Evolutionary conservation across 1,140 invertebrate genomes (phyloP), one percentile per base, ranked within the genome.

Genomic region (Bombus superbus): DNA sequence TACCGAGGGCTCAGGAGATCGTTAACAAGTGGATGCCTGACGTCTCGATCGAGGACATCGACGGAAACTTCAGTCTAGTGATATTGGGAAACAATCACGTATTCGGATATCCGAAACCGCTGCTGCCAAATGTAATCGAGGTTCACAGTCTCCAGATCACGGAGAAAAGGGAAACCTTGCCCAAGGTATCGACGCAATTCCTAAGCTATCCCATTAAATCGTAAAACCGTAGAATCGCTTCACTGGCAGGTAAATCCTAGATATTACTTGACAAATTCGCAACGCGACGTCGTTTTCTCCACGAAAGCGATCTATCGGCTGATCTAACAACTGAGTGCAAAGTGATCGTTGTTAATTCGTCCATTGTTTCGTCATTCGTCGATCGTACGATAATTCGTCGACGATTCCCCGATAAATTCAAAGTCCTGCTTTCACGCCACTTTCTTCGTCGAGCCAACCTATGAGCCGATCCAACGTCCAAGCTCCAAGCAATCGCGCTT

Each of bases 81-180:
- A 93, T 95, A 84, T 86, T 94, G 80, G 92, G 94, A 11, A 94
- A 94, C 86, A 94, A 94, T 88, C 94, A 94, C 74, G 85, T 94
- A 78, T 93, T 94, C 77, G 93, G 93, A 53, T 94, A 94, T 81
- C 92, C 94, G 25, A 94, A 94, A 83, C 95, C 96, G 22, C 85
- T 95, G 44, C 83, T 95, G 18, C 96, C 95, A 11, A 94, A 95
- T 85, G 94, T 96, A 18, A 92, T 96, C 35, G 95, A 96, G 92
- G 93, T 96, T 64, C 95, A 96, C 53, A 95, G 96, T 68, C 88
- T 96, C n/a, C 95, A 96, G 87, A 95, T 96, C 73, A 89, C 88
- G 18, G 84, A 87, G 2, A 74, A 93, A 62, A 83, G 71, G 8
- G 81, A 59, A 15, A 4, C 38, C 18, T 79, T 94, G 44, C 88